Evolutionary conservation across 2,797 vertebrate species (phyloP), one percentile per base, ranked within the genome.

Genomic region (Hipposideros larvatus): DNA sequence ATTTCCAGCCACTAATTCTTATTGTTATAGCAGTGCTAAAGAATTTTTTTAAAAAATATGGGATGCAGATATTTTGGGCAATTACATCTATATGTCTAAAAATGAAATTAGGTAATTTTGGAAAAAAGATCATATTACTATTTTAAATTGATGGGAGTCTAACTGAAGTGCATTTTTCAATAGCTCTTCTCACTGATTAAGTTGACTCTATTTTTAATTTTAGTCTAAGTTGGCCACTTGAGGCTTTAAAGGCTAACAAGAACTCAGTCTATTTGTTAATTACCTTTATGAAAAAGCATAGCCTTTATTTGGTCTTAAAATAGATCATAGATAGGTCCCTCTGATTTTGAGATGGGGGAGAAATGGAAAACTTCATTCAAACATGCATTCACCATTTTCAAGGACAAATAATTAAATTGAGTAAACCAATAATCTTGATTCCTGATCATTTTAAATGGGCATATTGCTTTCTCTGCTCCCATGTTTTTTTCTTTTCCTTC

Each of bases 231-330:
- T 91, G 92, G 83, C 55, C 88, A 65, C 34, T 92, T 66, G 28
- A 82, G 90, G 34, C 5, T 91, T 87, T 94, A 65, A 89, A 93
- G 41, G 31, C 65, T 87, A 79, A 82, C 7, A 78, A 59, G 46
- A 53, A n/a, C 61, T 82, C 55, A 34, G 37, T 77, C 31, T 71
- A 11, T 61, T 88, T 63, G 14, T 51, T 94, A 83, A 77, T 87
- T 43, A 63, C 26, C 43, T 96, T 70, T 83, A 57, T 37, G 34
- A 80, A 89, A 94, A 94, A 75, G 14, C 65, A 82, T 59, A 70
- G 43, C 43, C n/a, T 91, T 94, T 46, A 75, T 89, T 94, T 93
- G 34, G 26, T 86, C 57, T 86, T 90, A 88, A 78, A 91, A 82
- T 18, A 86, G 68, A 24, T 19, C 41, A 19, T 61, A 26, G 37